Evolutionary conservation across 2,797 vertebrate genomes (phyloP).

Genomic region (Linurgus olivaceus): DNA sequence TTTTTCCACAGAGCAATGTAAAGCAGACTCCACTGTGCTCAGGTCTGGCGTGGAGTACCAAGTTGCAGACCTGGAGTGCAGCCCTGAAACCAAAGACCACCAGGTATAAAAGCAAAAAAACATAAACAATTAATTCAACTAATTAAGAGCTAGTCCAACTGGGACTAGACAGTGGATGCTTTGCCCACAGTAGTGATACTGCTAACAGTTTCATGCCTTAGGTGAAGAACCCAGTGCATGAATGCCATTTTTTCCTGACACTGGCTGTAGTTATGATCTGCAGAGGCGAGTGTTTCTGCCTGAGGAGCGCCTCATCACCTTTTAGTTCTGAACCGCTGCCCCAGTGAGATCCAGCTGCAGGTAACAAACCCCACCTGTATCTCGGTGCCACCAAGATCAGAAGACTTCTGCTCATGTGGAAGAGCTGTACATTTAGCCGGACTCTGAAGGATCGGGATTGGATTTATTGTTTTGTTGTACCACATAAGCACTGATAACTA

Average conservation of each 20-base stretch:
- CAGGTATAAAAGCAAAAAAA: neutral
- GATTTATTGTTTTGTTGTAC: neutral
- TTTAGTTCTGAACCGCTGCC: neutral
- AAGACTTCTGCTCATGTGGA: neutral
- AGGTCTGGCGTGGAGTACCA: fast-evolving
- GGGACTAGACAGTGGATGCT: neutral
- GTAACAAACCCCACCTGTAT: fast-evolving
- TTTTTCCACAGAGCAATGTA: neutral
- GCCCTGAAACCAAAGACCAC: neutral
- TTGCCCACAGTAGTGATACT: neutral
- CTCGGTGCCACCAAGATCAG: neutral
- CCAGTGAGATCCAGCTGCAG: neutral
- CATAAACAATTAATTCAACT: neutral
- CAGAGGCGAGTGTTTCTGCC: neutral
- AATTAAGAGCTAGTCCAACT: neutral
- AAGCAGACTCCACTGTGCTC: neutral
- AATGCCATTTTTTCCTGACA: neutral
- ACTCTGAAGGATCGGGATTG: neutral
- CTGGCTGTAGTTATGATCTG: neutral
- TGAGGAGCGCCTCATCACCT: neutral
- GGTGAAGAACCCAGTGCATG: neutral
- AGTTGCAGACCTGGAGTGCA: neutral
- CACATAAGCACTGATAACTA: neutral
- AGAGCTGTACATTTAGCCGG: neutral
- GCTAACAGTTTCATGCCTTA: neutral